Evolutionary conservation across 2,888 invertebrate species (phyloP).

Genomic region (Drosophila pseudotalamancana): DNA sequence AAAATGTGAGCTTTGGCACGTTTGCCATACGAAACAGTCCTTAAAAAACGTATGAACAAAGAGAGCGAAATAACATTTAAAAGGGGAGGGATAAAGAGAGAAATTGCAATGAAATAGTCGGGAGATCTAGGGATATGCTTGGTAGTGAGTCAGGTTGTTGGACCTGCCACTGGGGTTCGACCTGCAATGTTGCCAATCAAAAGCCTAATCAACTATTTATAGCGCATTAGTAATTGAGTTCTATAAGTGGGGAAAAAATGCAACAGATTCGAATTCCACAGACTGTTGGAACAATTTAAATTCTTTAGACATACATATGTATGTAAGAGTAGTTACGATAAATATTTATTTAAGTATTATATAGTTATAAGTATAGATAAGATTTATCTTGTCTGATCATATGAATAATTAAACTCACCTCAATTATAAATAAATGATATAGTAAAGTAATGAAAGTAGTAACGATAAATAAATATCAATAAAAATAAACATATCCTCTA

Average conservation of each 20-base stretch:
- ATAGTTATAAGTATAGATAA: too few species aligned
- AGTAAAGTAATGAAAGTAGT: too few species aligned
- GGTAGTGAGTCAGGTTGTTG: constrained; percentile 18
- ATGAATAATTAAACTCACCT: too few species aligned
- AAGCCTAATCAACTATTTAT: constrained; percentile 52
- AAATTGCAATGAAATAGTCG: background rate
- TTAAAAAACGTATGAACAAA: constrained; percentile 38
- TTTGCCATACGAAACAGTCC: constrained; percentile 42
- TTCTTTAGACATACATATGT: background rate
- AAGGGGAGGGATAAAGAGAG: background rate
- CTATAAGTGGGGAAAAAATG: background rate
- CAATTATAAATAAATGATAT: too few species aligned
- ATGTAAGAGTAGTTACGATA: background rate
- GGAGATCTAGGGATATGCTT: constrained; percentile 17
- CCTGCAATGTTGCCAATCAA: constrained; percentile 10
- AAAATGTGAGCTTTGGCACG: constrained; percentile 62
- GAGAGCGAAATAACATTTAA: background rate
- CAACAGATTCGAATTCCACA: background rate
- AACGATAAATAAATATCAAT: too few species aligned
- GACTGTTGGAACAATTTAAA: background rate
- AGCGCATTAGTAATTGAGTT: constrained; percentile 21
- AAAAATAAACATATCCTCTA: too few species aligned
- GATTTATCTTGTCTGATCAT: too few species aligned
- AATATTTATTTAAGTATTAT: too few species aligned
- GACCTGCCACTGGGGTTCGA: background rate